phyloP scores from a whole-genome alignment of 2,888 invertebrate genomes.

The Aphidoletes aphidimyza region DNA sequence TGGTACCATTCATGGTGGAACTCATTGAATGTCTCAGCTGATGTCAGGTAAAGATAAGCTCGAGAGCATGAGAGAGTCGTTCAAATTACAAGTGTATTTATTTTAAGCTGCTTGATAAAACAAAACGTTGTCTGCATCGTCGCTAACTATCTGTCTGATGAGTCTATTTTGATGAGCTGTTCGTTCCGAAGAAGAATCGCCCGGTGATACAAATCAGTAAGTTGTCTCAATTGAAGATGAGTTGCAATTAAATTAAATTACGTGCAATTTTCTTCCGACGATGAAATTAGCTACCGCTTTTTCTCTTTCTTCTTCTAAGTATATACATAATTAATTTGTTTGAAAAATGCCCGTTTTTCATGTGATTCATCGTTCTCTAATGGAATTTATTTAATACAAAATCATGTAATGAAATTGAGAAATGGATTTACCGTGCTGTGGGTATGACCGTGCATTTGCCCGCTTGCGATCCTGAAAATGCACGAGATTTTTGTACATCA shows the following conservation, averaged over 20 bases:
- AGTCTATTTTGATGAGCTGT: background rate
- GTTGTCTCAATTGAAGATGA: background rate
- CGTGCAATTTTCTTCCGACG: background rate
- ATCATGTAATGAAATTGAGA: background rate
- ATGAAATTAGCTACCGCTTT: background rate
- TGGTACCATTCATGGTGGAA: background rate
- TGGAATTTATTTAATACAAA: conserved; percentile 23
- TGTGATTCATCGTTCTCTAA: background rate
- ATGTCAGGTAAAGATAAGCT: too few species aligned
- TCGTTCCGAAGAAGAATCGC: background rate
- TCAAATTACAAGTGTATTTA: conserved; percentile 24
- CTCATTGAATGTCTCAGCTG: background rate
- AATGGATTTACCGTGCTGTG: conserved; percentile 28
- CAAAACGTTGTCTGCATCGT: background rate
- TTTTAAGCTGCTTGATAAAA: conserved; percentile 14
- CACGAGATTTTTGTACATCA: background rate
- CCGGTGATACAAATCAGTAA: background rate
- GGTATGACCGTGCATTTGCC: conserved; percentile 25
- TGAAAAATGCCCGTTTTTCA: background rate
- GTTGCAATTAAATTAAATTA: background rate
- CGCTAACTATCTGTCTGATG: background rate
- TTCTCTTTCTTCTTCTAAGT: background rate
- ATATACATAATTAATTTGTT: background rate
- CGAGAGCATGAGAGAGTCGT: too few species aligned
- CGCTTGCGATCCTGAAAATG: background rate